Evolutionary conservation across 1,140 invertebrate species (phyloP), one percentile per base, ranked within the genome.

Genomic region (Drosophila melanica): DNA sequence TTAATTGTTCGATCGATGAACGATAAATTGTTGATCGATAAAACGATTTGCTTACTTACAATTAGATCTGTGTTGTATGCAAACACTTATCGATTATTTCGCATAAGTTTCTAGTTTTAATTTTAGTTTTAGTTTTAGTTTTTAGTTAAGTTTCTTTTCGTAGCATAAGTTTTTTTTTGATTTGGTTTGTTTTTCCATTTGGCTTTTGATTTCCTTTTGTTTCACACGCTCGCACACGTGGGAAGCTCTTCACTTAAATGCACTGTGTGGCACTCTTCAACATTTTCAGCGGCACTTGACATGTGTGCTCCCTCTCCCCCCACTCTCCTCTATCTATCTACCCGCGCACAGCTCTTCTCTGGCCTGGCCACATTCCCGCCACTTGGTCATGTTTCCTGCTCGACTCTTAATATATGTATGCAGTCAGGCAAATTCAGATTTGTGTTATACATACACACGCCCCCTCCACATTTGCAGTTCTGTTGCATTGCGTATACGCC

Each of bases 351-450:
- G 6, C 18, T 37, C 54, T 65, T 63, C 23, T 27, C 14, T 10
- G 50, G 27, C 63, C 66, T 71, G 70, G 65, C 69, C 77, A 77
- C 77, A 85, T 87, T 79, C 77, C 79, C 84, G 85, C 79, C 80
- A 89, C 84, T 89, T 89, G 80, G 89, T 67, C 85, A 89, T 89
- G 84, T 80, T 89, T 89, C 84, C 84, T 90, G 76, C 76, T 67
- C 44, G 53, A 37, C 18, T 54, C 55, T 48, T 35, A 50, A 58
- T 48, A 20, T 50, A 66, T 45, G 48, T 44, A 39, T 42, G 55
- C 55, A 42, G 33, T 54, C 54, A 16, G 27, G 42, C 58, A 23
- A 37, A 60, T 48, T 53, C 27, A 64, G 62, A 42, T 50, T 68
- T 44, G 7, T 57, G 39, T 58, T 20, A 59, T 20, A 59, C 60